phyloP scores from a whole-genome alignment of 2,797 vertebrate genomes.

The Syngnathus acus region DNA sequence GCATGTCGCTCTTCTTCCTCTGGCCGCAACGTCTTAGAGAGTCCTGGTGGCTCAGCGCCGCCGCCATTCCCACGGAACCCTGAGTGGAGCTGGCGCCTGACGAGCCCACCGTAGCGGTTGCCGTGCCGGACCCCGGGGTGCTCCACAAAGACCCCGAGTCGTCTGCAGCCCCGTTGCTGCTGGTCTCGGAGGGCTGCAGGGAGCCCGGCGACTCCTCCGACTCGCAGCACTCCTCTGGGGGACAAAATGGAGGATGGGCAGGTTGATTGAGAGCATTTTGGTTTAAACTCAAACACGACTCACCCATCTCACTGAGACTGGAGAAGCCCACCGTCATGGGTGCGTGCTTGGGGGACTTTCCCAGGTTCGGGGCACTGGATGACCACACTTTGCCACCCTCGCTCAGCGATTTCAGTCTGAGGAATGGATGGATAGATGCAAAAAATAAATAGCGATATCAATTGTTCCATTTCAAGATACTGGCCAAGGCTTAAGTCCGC shows the following conservation, averaged over 20 bases:
- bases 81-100: slow-evolving; percentile 21
- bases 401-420: slow-evolving; percentile 80
- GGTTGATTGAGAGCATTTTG: neutral
- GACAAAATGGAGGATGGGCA: neutral
- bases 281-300: slow-evolving; percentile 32
- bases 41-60: slow-evolving; percentile 46
- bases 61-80: slow-evolving; percentile 29
- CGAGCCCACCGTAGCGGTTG: slow-evolving; percentile 7
- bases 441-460: neutral
- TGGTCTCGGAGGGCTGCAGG: slow-evolving; percentile 55
- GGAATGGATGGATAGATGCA: neutral
- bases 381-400: slow-evolving; percentile 86
- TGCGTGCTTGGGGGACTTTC: slow-evolving; percentile 84
- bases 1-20: slow-evolving; percentile 74
- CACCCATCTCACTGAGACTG: slow-evolving; percentile 90
- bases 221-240: slow-evolving; percentile 77
- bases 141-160: slow-evolving; percentile 60
- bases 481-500: neutral
- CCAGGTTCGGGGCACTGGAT: slow-evolving; percentile 86
- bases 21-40: slow-evolving; percentile 55
- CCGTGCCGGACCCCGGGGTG: slow-evolving; percentile 35
- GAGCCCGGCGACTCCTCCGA: slow-evolving; percentile 67
- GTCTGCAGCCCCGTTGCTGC: slow-evolving; percentile 66
- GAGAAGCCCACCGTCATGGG: slow-evolving; percentile 80
- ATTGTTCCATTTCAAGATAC: too few relatives aligned